Conservation (phyloP, 2,113 vertebrate genomes). For the Rhegmatorhina hoffmannsi region DNA sequence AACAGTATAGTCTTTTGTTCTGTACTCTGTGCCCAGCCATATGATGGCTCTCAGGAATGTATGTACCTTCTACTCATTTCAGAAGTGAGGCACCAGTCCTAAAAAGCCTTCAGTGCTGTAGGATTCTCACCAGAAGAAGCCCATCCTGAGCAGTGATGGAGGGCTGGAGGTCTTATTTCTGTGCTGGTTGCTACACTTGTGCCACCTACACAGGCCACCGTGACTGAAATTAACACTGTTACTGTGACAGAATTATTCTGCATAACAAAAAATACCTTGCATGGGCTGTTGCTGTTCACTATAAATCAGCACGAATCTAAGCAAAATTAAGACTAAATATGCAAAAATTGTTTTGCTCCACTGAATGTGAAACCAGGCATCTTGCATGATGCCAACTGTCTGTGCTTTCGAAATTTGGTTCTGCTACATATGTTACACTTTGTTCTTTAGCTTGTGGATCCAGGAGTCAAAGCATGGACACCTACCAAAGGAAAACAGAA, state of each 20-base stretch:
- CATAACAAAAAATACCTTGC: not conserved
- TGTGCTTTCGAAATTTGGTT: not conserved
- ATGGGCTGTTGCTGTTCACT: not conserved
- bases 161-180: not conserved
- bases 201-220: not conserved
- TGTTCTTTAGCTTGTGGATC: constrained; percentile 89
- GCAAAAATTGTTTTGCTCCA: not conserved
- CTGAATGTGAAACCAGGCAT: not conserved
- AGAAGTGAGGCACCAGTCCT: not conserved
- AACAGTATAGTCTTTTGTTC: not conserved
- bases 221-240: not conserved
- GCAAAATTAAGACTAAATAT: not conserved
- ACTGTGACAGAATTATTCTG: not conserved
- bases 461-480: constrained; percentile 98
- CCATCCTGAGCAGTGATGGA: not conserved
- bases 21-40: not conserved
- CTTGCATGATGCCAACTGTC: not conserved
- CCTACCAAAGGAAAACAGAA: constrained; percentile 99
- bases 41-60: not conserved
- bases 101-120: not conserved
- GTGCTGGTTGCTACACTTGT: not conserved
- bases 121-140: not conserved
- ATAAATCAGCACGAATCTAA: not conserved
- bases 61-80: not conserved
- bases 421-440: not conserved